Percentiles rank a stretch among this genome's conserved stretches.
Evolutionary conservation across 1,140 invertebrate genomes (phyloP).

Genomic region (Gyrodactylus salaris): DNA sequence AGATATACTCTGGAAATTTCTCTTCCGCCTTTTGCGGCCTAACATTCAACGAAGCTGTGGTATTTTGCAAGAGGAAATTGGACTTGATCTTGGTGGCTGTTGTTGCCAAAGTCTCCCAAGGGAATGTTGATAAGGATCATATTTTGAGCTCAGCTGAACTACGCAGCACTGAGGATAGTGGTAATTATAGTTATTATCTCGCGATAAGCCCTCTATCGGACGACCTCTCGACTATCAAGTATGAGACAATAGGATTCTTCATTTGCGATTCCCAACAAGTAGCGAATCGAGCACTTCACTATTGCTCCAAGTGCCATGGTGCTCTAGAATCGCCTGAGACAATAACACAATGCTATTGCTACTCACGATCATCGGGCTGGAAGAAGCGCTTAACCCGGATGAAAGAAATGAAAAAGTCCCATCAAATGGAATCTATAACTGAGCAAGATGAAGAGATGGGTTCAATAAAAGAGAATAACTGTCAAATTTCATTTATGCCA

Average conservation of each 20-base stretch:
- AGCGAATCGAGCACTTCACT: constrained; percentile 7
- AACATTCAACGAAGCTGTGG: constrained; percentile 79
- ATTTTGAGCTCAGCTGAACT: background rate
- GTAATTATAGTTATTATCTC: background rate
- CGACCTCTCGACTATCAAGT: background rate
- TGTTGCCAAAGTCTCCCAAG: background rate
- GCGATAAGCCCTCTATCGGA: constrained; percentile 2
- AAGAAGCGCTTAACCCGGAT: background rate
- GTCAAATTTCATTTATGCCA: background rate
- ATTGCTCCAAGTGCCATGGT: constrained; percentile 6
- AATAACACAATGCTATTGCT: background rate
- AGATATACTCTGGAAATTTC: constrained; percentile 96
- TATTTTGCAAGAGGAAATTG: constrained; percentile 52
- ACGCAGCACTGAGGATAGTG: background rate
- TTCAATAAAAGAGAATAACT: background rate
- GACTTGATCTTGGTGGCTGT: constrained; percentile 8
- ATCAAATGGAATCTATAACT: background rate
- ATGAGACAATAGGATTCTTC: constrained; percentile 9
- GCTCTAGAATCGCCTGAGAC: background rate
- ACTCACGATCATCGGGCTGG: background rate
- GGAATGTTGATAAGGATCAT: background rate
- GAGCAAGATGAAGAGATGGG: background rate
- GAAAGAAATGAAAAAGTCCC: background rate
- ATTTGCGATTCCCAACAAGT: constrained; percentile 9
- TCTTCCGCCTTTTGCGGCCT: constrained; percentile 87